Conservation (phyloP, 1,140 invertebrate species). For the Mycetomoellerius zeteki region DNA sequence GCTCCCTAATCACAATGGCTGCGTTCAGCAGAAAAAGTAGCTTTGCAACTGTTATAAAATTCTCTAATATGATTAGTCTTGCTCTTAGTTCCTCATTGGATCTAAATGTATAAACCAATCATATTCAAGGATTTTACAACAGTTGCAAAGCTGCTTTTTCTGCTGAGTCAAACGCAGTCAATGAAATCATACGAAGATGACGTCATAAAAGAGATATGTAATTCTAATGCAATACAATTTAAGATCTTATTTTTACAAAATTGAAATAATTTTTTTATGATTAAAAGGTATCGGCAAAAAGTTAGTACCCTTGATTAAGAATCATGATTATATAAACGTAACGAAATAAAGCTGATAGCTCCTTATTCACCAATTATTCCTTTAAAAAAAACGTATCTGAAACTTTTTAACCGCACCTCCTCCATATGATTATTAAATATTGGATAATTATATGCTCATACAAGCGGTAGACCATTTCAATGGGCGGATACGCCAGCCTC, state of each 20-base stretch:
- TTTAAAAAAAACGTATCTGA: not conserved
- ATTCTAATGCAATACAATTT: not conserved
- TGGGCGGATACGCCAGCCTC: constrained; percentile 12
- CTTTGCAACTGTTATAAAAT: too few relatives aligned
- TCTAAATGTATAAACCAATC: too few relatives aligned
- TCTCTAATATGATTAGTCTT: too few relatives aligned
- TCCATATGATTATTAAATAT: constrained; percentile 69
- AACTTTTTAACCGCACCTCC: constrained; percentile 3
- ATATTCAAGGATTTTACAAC: too few relatives aligned
- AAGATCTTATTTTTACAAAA: not conserved
- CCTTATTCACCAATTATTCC: not conserved
- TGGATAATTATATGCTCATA: constrained; percentile 63
- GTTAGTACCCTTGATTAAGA: not conserved
- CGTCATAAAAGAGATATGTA: not conserved
- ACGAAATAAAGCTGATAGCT: not conserved
- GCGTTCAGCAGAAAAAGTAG: too few relatives aligned
- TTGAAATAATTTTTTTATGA: not conserved
- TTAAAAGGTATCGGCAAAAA: not conserved
- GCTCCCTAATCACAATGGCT: constrained; percentile 2
- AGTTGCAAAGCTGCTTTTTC: too few relatives aligned
- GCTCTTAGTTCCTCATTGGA: too few relatives aligned
- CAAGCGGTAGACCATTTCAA: constrained; percentile 26
- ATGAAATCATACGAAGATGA: not conserved
- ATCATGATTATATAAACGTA: not conserved
- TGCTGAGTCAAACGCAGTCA: too few relatives aligned